Evolutionary conservation across 1,140 invertebrate species (phyloP).

Genomic region (Hydropsyche tenuis): DNA sequence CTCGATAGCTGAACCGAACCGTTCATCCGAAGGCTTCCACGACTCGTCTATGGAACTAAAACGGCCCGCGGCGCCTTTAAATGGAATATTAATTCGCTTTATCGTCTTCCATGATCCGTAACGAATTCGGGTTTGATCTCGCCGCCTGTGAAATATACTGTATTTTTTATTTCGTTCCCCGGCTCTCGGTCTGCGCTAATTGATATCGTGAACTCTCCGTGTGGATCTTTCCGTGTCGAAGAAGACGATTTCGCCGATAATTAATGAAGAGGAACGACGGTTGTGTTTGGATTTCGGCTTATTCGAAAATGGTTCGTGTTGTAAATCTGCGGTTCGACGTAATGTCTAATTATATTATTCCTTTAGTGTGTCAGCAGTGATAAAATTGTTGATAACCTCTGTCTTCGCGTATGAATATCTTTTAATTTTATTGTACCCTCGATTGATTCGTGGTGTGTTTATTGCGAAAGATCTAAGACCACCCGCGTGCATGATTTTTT

Average conservation of each 20-base stretch:
- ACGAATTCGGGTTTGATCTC: conserved; percentile 29
- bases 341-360: no score
- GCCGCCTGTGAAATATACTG: background rate
- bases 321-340: no score
- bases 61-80: conserved; percentile 20
- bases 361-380: no score
- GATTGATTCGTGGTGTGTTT: no score
- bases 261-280: conserved; percentile 26
- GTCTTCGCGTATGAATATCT: no score
- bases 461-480: no score
- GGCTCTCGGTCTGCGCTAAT: background rate
- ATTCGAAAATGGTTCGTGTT: no score
- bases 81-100: conserved; percentile 37
- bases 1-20: background rate
- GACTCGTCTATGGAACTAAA: background rate
- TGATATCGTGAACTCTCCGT: conserved; percentile 30
- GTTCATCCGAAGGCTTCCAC: background rate
- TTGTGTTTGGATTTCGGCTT: background rate
- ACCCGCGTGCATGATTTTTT: no score
- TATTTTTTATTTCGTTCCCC: background rate
- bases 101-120: conserved; percentile 30
- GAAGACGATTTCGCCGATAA: conserved; percentile 6
- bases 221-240: background rate
- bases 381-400: no score
- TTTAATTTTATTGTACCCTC: no score